These are phyloP conservation scores for Ageneiosus marmoratus DNA, from an alignment of 2,113 vertebrate species.

Conservation along the genomic window DNA sequence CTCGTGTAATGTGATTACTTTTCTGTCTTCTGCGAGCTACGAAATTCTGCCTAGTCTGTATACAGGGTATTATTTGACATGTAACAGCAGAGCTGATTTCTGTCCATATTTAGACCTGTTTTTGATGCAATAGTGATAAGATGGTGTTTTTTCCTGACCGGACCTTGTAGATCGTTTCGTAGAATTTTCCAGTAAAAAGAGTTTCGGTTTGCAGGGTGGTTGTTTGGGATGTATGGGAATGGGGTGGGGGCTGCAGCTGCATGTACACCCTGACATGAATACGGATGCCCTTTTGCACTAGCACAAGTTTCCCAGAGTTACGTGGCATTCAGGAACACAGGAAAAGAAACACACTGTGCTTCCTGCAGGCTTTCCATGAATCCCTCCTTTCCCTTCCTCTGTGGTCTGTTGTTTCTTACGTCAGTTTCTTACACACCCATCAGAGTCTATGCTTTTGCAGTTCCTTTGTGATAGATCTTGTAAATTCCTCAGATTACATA, in stretches of 20 bases:
- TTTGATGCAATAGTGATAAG: background rate
- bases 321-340: constrained; percentile 54
- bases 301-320: constrained; percentile 26
- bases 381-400: constrained; percentile 62
- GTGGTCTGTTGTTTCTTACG: constrained; percentile 34
- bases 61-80: background rate
- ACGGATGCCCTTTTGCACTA: constrained; percentile 23
- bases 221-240: background rate
- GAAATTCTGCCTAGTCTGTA: background rate
- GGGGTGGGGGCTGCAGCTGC: constrained; percentile 10
- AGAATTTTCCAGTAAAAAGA: too few species aligned
- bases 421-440: constrained; percentile 23
- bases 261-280: constrained; percentile 47
- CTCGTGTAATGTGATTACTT: constrained; percentile 33
- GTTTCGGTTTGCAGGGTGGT: too few species aligned
- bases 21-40: background rate
- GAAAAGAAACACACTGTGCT: constrained; percentile 64
- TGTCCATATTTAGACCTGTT: background rate
- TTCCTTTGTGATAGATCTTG: background rate
- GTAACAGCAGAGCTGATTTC: background rate
- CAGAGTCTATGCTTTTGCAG: background rate
- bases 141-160: background rate
- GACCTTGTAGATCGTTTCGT: background rate
- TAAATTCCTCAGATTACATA: background rate
- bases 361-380: constrained; percentile 65